Base-by-base conservation (phyloP, 2,797 vertebrate species). In the Propithecus perrieri region DNA sequence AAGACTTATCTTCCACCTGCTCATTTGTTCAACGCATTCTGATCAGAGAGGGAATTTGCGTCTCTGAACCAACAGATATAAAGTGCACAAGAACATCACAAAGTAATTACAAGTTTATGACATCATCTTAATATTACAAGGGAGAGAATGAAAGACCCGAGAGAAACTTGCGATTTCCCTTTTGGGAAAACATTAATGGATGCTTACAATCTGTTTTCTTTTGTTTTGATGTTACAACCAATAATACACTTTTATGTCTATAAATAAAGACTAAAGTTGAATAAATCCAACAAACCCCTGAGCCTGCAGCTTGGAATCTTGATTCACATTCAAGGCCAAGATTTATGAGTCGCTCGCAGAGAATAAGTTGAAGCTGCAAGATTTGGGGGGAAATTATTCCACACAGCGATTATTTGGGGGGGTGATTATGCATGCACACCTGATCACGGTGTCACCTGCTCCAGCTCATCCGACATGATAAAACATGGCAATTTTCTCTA, bases 381-480 rank as follows among this genome's bases (percentile, higher is more conserved):
- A 99, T 99, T 99, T 99, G 98, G 97, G 98, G 99, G 98, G 98
- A 99, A 99, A 99, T 99, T 99, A 99, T 99, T 99, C 99, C 99
- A 99, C 99, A 99, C 98, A 99, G 99, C 98, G 99, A 99, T 99
- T 99, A 99, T 99, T 99, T 99, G 99, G 99, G 99, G 99, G 98
- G 99, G 99, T 98, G 99, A 99, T 99, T 99, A 99, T 99, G 99
- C 99, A 99, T 98, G 99, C 99, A 99, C 99, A 99, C 99, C 99
- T 99, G 99, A 99, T 99, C 99, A 99, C 99, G 92, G 98, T 99
- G 99, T 99, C 99, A 99, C 99, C 98, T 98, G 98, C 98, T 99
- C 98, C 98, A 98, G 98, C 99, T 98, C 98, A 95, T 99, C 99
- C 98, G 97, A 98, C 99, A 99, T 99, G 99, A 99, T 99, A 99